Percentiles rank a stretch among this genome's conserved stretches.
Conservation (phyloP, 2,888 invertebrate genomes). For the Aelia acuminata region DNA sequence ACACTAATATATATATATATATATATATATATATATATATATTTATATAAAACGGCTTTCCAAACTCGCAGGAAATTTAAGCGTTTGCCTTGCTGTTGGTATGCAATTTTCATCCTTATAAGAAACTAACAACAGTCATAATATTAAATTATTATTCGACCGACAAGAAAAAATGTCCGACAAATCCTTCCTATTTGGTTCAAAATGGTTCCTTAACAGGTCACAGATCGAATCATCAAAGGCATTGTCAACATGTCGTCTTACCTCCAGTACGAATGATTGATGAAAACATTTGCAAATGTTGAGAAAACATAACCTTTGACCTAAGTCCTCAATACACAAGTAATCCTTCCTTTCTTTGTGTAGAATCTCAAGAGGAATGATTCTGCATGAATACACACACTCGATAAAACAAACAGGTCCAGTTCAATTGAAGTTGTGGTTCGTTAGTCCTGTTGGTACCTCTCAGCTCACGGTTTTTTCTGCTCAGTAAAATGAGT, state of each 20-base stretch:
- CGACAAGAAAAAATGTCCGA: too few relatives aligned
- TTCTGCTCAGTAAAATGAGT: background rate
- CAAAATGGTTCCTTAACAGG: background rate
- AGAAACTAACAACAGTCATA: too few relatives aligned
- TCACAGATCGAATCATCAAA: background rate
- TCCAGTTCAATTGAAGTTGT: background rate
- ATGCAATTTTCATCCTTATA: too few relatives aligned
- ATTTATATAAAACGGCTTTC: too few relatives aligned
- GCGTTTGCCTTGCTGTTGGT: too few relatives aligned
- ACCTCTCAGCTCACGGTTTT: background rate
- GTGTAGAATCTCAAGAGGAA: background rate
- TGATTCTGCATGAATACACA: background rate
- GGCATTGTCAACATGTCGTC: background rate
- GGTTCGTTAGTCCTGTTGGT: slow-evolving; percentile 10
- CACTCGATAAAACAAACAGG: slow-evolving; percentile 47
- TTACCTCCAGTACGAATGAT: background rate
- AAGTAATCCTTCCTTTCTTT: background rate
- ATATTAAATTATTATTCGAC: too few relatives aligned
- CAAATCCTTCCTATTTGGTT: background rate
- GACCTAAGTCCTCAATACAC: slow-evolving; percentile 9
- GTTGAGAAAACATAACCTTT: background rate
- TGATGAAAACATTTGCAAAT: background rate
- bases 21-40: too few relatives aligned
- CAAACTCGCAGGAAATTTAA: too few relatives aligned
- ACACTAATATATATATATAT: too few relatives aligned